Evolutionary conservation across 1,140 invertebrate genomes (phyloP).

Genomic region (Lasioglossum albipes): DNA sequence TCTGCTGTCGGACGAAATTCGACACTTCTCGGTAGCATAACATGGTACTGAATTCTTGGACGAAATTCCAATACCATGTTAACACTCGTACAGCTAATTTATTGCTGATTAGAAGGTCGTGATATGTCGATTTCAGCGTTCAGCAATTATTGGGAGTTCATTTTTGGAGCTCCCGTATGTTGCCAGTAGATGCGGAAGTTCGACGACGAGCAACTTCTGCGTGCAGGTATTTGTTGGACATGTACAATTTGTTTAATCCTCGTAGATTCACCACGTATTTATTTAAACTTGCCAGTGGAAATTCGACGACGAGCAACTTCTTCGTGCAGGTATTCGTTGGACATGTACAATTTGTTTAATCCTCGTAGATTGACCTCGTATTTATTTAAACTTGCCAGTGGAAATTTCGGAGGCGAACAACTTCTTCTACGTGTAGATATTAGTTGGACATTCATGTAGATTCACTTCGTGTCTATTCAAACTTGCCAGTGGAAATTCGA

Average conservation of each 20-base stretch:
- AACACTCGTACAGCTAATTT: background rate
- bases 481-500: background rate
- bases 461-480: too few relatives aligned
- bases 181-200: background rate
- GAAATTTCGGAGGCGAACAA: background rate
- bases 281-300: background rate
- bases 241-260: too few relatives aligned
- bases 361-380: too few relatives aligned
- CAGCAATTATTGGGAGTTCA: constrained; percentile 14
- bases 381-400: background rate
- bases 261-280: too few relatives aligned
- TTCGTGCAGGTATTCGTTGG: background rate
- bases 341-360: too few relatives aligned
- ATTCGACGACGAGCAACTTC: background rate
- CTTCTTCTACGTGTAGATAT: background rate
- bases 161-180: constrained; percentile 6
- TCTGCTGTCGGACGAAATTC: background rate
- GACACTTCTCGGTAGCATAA: background rate
- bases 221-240: background rate
- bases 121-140: constrained; percentile 10
- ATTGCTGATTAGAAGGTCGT: constrained; percentile 10
- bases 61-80: background rate
- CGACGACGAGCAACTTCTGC: background rate
- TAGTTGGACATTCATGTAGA: too few relatives aligned
- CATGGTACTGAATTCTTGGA: background rate